These are phyloP conservation scores for Calameuta pallipes DNA, from an alignment of 2,888 invertebrate genomes.

Conservation along the genomic window DNA sequence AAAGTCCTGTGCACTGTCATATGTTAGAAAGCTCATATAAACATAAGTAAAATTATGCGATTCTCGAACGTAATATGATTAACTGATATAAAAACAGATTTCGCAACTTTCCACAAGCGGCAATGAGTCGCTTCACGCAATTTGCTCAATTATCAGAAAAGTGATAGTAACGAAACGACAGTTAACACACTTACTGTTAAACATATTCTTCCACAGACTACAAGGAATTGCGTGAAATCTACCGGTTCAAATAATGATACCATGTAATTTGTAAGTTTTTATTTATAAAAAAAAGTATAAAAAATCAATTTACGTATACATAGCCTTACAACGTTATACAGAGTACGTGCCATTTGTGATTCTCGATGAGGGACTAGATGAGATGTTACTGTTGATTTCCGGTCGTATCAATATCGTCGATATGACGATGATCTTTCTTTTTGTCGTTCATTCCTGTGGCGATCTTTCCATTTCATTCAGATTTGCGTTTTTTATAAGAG, in stretches of 20 bases:
- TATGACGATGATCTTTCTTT: neutral
- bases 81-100: neutral
- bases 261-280: neutral
- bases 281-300: slow-evolving; percentile 8
- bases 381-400: slow-evolving; percentile 27
- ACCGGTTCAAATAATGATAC: neutral
- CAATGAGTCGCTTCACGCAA: neutral
- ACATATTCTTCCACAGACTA: neutral
- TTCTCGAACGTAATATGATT: neutral
- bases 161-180: neutral
- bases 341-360: slow-evolving; percentile 25
- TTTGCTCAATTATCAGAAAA: neutral
- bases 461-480: slow-evolving; percentile 33
- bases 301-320: slow-evolving; percentile 1
- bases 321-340: slow-evolving; percentile 15
- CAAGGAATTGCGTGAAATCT: neutral
- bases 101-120: neutral
- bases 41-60: neutral
- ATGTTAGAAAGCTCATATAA: neutral
- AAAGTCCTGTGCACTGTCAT: neutral
- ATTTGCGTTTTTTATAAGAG: slow-evolving; percentile 53
- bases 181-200: neutral
- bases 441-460: neutral
- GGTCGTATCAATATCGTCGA: neutral
- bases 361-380: slow-evolving; percentile 57